These are phyloP conservation scores for Bombyx huttoni DNA, from an alignment of 2,888 invertebrate species.

Conservation along the genomic window DNA sequence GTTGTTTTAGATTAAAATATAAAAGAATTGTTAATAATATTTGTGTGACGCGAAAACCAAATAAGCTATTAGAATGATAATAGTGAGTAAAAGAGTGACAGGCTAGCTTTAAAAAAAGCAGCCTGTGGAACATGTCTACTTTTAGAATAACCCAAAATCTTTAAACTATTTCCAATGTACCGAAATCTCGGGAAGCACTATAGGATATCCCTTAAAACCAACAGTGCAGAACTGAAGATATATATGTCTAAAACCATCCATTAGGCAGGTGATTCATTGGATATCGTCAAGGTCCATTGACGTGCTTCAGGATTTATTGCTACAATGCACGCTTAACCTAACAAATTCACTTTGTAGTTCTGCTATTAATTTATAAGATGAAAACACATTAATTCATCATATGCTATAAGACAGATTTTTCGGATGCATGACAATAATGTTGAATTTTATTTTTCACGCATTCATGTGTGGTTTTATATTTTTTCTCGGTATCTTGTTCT, in stretches of 20 bases:
- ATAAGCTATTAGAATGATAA: too few species aligned
- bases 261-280: slow-evolving; percentile 24
- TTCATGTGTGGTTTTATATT: too few species aligned
- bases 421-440: too few species aligned
- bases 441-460: too few species aligned
- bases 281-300: slow-evolving; percentile 31
- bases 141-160: neutral
- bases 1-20: neutral
- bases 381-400: too few species aligned
- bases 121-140: neutral
- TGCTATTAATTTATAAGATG: neutral
- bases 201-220: slow-evolving; percentile 2
- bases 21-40: neutral
- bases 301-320: slow-evolving; percentile 22
- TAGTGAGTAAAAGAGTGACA: too few species aligned
- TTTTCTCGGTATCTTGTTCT: too few species aligned
- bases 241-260: slow-evolving; percentile 8
- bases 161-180: neutral
- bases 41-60: too few species aligned
- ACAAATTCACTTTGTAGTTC: slow-evolving; percentile 4
- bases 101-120: too few species aligned
- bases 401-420: too few species aligned
- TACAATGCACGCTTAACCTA: slow-evolving; percentile 20
- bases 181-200: neutral
- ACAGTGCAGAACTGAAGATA: slow-evolving; percentile 5